Base-by-base conservation (phyloP, 2,113 vertebrate species). In the Pluvianellus socialis region DNA sequence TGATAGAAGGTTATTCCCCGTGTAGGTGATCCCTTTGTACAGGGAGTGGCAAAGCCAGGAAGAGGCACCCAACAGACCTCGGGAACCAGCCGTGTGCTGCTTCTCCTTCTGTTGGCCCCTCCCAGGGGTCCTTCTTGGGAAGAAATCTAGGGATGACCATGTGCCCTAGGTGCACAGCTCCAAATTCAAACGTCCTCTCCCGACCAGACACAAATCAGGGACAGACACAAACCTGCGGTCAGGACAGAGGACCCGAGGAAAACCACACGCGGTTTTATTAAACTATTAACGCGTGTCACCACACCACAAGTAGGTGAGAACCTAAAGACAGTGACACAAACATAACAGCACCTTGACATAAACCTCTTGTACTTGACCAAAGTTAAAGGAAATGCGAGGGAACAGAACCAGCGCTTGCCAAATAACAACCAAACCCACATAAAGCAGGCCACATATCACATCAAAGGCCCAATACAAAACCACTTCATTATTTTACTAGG, bases 181-280 rank as follows among this genome's bases (percentile, higher is more conserved):
- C 68, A 61, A 20, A 61, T 23, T 44, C 44, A n/a, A 61, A 40
- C 30, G 24, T 58, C 9, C 15, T 71, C 20, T 32, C 33, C 45
- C 47, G 26, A 26, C 23, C 50, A 1, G 12, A 52, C n/a, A 27
- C 0, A 1, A 73, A n/a, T 3, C 16, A 24, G 42, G 45, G n/a
- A 66, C 28, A 74, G 47, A 50, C 38, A 18, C 13, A 75, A 83
- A 50, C 28, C 38, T 21, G 7, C 0, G 1, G 16, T 4, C 59
- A n/a, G n/a, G 45, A 0, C 16, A 73, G 53, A 71, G 58, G 38
- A 45, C 5, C 4, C 30, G 38, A 49, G 14, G 12, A 33, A 83
- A 83, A 18, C 3, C 49, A 4, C 12, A 20, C 1, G 0, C 3
- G 9, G 6, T 14, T 84, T 80, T 70, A 28, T 62, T 32, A 47